These are phyloP conservation scores for Helicolenus hilgendorfi DNA, from an alignment of 2,797 vertebrate species.

Conservation along the genomic window DNA sequence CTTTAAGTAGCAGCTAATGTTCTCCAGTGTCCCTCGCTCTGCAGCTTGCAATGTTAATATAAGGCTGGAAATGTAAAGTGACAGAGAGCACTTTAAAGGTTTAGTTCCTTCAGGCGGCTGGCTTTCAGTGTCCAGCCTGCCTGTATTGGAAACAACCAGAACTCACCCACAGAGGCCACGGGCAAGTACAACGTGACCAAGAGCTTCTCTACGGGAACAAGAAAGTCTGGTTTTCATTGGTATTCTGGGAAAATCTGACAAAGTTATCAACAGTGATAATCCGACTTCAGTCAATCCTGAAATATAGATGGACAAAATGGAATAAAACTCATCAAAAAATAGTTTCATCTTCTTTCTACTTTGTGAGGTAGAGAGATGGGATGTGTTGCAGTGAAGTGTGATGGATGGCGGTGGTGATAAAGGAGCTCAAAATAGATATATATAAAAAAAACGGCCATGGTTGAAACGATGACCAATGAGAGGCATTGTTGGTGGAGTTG, in stretches of 20 bases:
- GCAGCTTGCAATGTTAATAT: slow-evolving; percentile 51
- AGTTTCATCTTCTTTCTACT: neutral
- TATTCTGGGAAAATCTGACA: neutral
- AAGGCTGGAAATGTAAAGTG: slow-evolving; percentile 75
- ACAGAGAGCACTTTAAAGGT: slow-evolving; percentile 76
- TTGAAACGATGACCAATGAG: slow-evolving; percentile 82
- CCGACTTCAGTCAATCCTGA: neutral
- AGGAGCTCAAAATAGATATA: slow-evolving; percentile 17
- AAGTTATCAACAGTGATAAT: neutral
- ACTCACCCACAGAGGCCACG: neutral
- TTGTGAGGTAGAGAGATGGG: slow-evolving; percentile 13
- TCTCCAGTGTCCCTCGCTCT: slow-evolving; percentile 26
- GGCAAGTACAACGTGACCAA: neutral
- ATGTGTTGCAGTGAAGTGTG: slow-evolving; percentile 39
- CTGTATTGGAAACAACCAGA: slow-evolving; percentile 39
- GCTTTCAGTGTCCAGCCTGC: slow-evolving; percentile 33
- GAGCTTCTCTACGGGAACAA: neutral
- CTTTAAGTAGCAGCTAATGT: slow-evolving; percentile 59
- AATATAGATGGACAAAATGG: neutral
- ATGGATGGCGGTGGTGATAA: slow-evolving; percentile 64
- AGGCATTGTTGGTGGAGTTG: slow-evolving; percentile 54
- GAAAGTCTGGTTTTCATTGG: neutral
- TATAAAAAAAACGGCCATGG: slow-evolving; percentile 46
- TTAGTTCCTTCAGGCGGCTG: slow-evolving; percentile 56
- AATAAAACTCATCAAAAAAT: slow-evolving; percentile 12